These are phyloP conservation scores for Arctopsyche grandis DNA, from an alignment of 1,140 invertebrate species.

Conservation along the genomic window DNA sequence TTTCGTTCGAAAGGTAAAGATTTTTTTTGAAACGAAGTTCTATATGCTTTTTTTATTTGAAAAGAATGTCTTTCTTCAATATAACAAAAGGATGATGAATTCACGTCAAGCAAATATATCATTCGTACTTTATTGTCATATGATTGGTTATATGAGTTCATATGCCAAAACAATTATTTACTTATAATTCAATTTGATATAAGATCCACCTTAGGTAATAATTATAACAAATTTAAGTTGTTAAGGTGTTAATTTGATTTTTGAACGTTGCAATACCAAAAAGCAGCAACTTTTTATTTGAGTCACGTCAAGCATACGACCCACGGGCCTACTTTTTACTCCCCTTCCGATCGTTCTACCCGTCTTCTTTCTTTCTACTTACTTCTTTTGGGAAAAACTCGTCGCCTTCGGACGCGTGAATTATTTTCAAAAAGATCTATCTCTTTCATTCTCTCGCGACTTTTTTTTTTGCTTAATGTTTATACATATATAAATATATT, in stretches of 20 bases:
- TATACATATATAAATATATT: background rate
- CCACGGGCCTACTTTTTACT: slow-evolving; percentile 2
- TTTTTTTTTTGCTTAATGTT: background rate
- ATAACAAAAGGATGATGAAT: too few species aligned
- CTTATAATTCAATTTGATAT: background rate
- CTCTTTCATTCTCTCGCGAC: background rate
- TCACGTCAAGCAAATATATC: too few species aligned
- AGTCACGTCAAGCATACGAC: slow-evolving; percentile 21
- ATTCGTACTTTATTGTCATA: too few species aligned
- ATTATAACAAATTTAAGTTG: background rate
- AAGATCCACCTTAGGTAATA: background rate
- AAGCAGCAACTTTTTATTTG: background rate
- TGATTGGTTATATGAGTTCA: too few species aligned
- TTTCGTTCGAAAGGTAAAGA: background rate
- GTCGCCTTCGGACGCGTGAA: slow-evolving; percentile 34
- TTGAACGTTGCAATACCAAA: background rate
- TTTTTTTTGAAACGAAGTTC: background rate
- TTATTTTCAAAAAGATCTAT: slow-evolving; percentile 30
- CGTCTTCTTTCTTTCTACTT: background rate
- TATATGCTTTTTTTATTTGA: background rate
- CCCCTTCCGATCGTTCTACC: background rate
- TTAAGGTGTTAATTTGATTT: slow-evolving; percentile 10
- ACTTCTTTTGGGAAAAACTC: background rate
- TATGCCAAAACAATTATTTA: background rate
- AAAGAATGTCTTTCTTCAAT: too few species aligned